Evolutionary conservation across 1,140 invertebrate species (phyloP).

Genomic region (Calephelis nemesis): DNA sequence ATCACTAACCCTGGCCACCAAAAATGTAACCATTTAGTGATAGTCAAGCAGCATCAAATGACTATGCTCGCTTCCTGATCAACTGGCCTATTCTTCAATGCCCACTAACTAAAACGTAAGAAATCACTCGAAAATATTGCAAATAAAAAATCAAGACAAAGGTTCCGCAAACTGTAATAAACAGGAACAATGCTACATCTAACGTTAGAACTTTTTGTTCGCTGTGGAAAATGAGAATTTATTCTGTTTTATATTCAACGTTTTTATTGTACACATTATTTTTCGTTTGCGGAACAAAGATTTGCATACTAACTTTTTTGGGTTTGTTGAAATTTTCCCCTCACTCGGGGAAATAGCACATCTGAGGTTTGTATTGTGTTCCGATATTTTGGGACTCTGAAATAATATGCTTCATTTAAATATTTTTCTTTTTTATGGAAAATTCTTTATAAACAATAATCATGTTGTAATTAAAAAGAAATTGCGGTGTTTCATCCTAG

Average conservation of each 20-base stretch:
- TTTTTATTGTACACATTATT: constrained; percentile 38
- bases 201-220: constrained; percentile 32
- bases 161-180: constrained; percentile 10
- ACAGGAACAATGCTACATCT: constrained; percentile 34
- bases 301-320: constrained; percentile 35
- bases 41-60: no score
- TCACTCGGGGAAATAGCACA: constrained; percentile 12
- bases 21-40: no score
- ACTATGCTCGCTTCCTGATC: no score
- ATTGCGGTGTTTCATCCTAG: no score
- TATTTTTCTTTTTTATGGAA: no score
- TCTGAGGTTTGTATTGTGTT: background rate
- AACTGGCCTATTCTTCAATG: background rate
- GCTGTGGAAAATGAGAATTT: constrained; percentile 34
- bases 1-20: no score
- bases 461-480: no score
- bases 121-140: background rate
- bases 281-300: constrained; percentile 28
- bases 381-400: constrained; percentile 7
- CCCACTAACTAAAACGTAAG: background rate
- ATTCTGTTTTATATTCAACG: constrained; percentile 32
- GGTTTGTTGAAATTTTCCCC: constrained; percentile 21
- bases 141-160: constrained; percentile 18
- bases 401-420: constrained; percentile 4
- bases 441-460: no score